Base-by-base conservation (phyloP, 2,888 invertebrate species). In the Tromatobia lineatoria region DNA sequence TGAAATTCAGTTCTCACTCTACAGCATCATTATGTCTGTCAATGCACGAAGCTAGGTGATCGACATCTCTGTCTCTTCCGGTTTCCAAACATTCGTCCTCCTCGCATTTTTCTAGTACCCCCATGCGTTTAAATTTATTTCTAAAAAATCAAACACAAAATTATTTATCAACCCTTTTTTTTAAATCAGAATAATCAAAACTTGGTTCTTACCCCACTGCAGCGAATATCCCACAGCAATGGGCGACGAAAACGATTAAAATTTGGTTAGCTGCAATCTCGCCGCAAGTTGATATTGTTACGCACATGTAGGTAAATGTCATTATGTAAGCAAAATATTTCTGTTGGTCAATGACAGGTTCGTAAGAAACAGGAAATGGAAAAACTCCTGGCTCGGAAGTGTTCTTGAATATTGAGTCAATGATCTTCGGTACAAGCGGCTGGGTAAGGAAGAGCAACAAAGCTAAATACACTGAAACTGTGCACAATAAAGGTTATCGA, bases 241-340 rank as follows among this genome's bases (percentile, higher is more conserved):
- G 76, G 6, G 34, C n/a, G n/a, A 66, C 76, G 52, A 52, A 50
- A 15, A 47, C n/a, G 11, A 54, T 54, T 8, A 57, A 57, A 20
- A 67, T 50, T 3, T 20, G 3, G 1, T 38, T 42, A 13, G n/a
- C 20, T n/a, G 71, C 42, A 0, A 13, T 45, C 13, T 3, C 25
- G 11, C 69, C 42, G 10, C 29, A 11, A 13, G 57, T 0, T 0
- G 45, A 6, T 38, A 70, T 25, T 0, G 23, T 57, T 38, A 38
- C 18, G 50, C 74, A 54, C 1, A 75, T n/a, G 42, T 71, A 83
- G 15, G 38, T 57, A n/a, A 47, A 83, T 18, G 13, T 29, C 8
- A 75, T 75, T 2, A 83, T 25, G 54, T 79, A 70, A 70, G 75
- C 74, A 57, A 80, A 83, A 57, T 80, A 80, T 66, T 83, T 71